phyloP scores from a whole-genome alignment of 2,888 invertebrate genomes.

The Hetaerina titia region DNA sequence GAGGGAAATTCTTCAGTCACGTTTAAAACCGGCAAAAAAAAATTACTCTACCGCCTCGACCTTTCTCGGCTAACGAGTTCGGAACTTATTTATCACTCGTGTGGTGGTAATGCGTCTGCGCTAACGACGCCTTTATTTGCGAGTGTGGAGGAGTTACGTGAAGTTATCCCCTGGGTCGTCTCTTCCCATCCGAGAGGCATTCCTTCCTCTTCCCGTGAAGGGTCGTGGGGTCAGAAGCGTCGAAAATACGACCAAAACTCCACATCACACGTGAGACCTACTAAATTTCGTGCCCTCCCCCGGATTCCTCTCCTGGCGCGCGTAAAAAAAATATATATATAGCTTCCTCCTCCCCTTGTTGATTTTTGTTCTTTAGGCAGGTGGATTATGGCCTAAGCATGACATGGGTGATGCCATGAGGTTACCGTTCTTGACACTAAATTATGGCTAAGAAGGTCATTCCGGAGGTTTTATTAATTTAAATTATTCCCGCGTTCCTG shows the following conservation, averaged over 20 bases:
- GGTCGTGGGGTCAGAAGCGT: not conserved
- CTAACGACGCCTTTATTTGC: not conserved
- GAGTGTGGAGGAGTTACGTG: not conserved
- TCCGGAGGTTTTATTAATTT: not conserved
- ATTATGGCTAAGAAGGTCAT: not conserved
- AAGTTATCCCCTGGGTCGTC: not conserved
- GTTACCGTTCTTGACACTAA: not conserved
- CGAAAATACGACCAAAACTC: not conserved
- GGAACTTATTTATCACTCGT: not conserved
- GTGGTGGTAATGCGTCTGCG: not conserved
- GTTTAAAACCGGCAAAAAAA: not conserved
- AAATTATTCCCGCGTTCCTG: not conserved
- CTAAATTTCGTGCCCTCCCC: not conserved
- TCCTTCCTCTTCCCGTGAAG: not conserved
- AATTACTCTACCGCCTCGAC: not conserved
- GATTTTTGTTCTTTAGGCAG: not conserved
- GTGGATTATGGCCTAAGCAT: not conserved
- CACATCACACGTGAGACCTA: not conserved
- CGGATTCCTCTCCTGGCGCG: not conserved
- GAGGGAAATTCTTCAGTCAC: not conserved
- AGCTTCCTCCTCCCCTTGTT: not conserved
- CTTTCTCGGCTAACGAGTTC: not conserved
- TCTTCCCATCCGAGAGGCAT: not conserved
- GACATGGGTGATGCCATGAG: not conserved
- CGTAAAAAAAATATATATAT: not conserved